Evolutionary conservation across 1,140 invertebrate genomes (phyloP).

Genomic region (Patella vulgata): DNA sequence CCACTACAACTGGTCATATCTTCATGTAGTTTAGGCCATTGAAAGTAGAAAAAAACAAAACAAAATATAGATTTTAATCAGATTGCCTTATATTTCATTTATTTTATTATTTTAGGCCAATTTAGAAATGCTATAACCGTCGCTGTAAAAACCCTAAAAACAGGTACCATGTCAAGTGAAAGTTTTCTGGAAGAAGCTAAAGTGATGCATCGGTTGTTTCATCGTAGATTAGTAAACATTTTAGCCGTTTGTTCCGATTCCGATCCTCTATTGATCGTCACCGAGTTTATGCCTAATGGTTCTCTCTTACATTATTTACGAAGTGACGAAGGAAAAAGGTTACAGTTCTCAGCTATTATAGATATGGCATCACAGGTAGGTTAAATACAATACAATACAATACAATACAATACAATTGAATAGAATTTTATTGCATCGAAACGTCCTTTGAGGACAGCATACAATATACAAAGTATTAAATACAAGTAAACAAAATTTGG

Average conservation of each 20-base stretch:
- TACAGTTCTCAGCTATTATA: conserved; percentile 83
- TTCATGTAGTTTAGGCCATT: too few relatives aligned
- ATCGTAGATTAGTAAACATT: conserved; percentile 90
- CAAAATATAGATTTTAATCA: too few relatives aligned
- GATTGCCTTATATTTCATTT: too few relatives aligned
- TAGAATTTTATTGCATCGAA: too few relatives aligned
- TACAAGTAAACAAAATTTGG: too few relatives aligned
- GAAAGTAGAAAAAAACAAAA: too few relatives aligned
- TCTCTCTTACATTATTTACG: conserved; percentile 80
- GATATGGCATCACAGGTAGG: conserved; percentile 94
- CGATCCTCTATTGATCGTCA: conserved; percentile 99
- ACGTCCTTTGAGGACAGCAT: too few relatives aligned
- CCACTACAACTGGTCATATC: too few relatives aligned
- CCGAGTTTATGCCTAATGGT: conserved; percentile 98
- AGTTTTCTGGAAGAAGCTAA: conserved; percentile 98
- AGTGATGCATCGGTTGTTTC: conserved; percentile 97
- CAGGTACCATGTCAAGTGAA: conserved; percentile 95
- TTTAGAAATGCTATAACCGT: conserved; percentile 94
- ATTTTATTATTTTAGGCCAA: conserved; percentile 70
- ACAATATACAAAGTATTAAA: too few relatives aligned
- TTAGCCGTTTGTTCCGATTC: conserved; percentile 98
- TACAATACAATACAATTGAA: too few relatives aligned
- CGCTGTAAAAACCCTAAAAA: conserved; percentile 93
- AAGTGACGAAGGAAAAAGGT: conserved; percentile 77
- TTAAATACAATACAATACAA: too few relatives aligned